Evolutionary conservation across 2,113 vertebrate species (phyloP).

Genomic region (Ammodytes marinus): DNA sequence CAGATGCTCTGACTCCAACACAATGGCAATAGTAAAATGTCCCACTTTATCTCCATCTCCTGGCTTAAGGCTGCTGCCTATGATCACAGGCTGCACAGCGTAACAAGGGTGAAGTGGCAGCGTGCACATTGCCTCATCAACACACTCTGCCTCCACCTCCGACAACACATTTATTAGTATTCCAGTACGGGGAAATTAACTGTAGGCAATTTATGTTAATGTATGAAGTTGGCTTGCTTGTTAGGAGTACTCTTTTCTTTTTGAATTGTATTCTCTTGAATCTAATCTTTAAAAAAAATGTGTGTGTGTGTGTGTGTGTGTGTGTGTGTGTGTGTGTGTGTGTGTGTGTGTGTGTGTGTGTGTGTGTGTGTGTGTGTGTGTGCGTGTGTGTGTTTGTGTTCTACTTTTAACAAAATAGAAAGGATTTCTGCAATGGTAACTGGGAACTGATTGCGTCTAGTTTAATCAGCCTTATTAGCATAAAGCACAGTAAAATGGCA

Average conservation of each 20-base stretch:
- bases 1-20: slow-evolving; percentile 54
- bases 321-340: too few relatives aligned
- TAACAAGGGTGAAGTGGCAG: slow-evolving; percentile 35
- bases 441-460: slow-evolving; percentile 33
- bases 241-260: slow-evolving; percentile 44
- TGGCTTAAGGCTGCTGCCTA: slow-evolving; percentile 23
- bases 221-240: slow-evolving; percentile 24
- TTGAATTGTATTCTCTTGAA: slow-evolving; percentile 25
- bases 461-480: slow-evolving; percentile 61
- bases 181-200: slow-evolving; percentile 22
- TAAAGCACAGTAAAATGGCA: slow-evolving; percentile 20
- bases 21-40: slow-evolving; percentile 65
- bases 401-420: slow-evolving; percentile 24
- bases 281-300: slow-evolving; percentile 13
- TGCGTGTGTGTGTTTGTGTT: neutral
- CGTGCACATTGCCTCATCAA: slow-evolving; percentile 1
- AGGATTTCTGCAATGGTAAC: slow-evolving; percentile 14
- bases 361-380: too few relatives aligned
- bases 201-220: slow-evolving; percentile 32
- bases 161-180: slow-evolving; percentile 46
- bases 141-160: neutral
- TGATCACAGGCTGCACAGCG: neutral
- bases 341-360: too few relatives aligned
- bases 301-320: too few relatives aligned
- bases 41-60: slow-evolving; percentile 65